Percentiles rank a stretch among this genome's conserved stretches.
phyloP scores from a whole-genome alignment of 2,113 vertebrate species.

The Phoxinus phoxinus region DNA sequence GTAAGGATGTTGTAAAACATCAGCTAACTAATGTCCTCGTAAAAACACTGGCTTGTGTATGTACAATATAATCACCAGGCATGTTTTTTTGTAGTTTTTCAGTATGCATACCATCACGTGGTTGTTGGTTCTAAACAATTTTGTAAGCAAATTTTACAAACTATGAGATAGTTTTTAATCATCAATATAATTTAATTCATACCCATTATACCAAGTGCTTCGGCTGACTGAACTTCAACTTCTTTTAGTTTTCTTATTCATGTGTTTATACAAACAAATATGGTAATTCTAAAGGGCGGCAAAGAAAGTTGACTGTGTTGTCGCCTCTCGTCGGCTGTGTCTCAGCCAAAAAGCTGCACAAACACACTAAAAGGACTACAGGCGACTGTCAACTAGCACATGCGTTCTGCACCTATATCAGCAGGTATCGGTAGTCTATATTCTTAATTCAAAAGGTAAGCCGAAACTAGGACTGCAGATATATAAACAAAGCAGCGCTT shows the following conservation, averaged over 20 bases:
- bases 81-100: background rate
- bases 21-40: background rate
- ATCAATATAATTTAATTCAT: background rate
- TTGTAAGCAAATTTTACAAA: background rate
- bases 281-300: too few species aligned
- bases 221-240: background rate
- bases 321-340: too few species aligned
- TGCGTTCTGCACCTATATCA: too few species aligned
- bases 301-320: too few species aligned
- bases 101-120: background rate
- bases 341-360: too few species aligned
- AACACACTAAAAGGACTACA: too few species aligned
- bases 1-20: background rate
- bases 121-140: background rate
- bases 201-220: background rate
- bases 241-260: background rate
- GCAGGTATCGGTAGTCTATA: too few species aligned
- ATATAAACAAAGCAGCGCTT: too few species aligned
- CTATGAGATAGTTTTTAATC: background rate
- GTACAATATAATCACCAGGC: background rate
- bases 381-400: too few species aligned
- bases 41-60: slow-evolving; percentile 18
- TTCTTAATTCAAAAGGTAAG: too few species aligned
- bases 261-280: too few species aligned
- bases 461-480: too few species aligned